These are phyloP conservation scores for Ascidia mentula DNA, from an alignment of 23 tunicate species.

Conservation along the genomic window DNA sequence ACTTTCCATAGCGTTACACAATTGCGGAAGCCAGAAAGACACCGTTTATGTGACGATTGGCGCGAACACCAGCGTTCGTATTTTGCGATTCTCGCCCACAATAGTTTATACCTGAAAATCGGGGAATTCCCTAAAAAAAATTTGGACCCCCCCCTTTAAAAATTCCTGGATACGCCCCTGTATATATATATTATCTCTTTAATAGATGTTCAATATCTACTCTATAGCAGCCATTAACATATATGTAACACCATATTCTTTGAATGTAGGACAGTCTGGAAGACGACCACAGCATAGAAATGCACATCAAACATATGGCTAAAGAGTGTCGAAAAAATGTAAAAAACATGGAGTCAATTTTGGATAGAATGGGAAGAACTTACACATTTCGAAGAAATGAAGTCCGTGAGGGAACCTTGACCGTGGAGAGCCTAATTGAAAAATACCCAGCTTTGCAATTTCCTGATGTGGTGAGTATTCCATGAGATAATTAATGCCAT, in stretches of 20 bases:
- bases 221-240: neutral
- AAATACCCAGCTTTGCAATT: conserved; percentile 19
- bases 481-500: conserved; percentile 8
- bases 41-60: too few species aligned
- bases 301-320: conserved; percentile 5
- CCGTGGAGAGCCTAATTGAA: conserved; percentile 3
- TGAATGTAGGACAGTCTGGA: conserved; percentile 9
- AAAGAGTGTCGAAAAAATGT: conserved; percentile 11
- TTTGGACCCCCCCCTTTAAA: too few species aligned
- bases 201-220: neutral
- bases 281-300: conserved; percentile 15
- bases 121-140: too few species aligned
- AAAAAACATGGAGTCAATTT: neutral
- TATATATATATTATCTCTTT: neutral
- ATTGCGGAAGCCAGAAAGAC: too few species aligned
- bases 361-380: conserved; percentile 9
- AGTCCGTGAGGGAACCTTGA: conserved; percentile 10
- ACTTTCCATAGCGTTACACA: too few species aligned
- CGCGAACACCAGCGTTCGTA: too few species aligned
- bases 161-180: too few species aligned
- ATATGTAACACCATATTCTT: neutral
- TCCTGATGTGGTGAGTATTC: conserved; percentile 25
- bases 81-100: too few species aligned
- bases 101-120: too few species aligned
- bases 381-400: conserved; percentile 14